Base-by-base conservation (phyloP, 2,888 invertebrate species). In the Dasypogon diadema region DNA sequence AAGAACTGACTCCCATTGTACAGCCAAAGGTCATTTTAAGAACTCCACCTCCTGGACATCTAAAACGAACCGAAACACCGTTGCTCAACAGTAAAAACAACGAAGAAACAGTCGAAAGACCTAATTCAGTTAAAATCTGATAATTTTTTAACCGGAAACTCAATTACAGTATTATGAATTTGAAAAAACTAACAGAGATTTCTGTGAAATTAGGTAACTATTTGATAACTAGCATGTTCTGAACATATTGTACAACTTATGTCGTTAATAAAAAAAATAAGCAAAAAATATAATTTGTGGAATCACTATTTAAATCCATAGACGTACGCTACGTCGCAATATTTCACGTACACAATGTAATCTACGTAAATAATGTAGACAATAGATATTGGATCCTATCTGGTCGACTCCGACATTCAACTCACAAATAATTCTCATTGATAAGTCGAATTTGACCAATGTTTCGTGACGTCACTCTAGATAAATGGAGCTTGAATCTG, bases 1-100 rank as follows among this genome's bases (percentile, higher is more conserved):
- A 88, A 77, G 87, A 87, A 79, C 80, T 86, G 80, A 82, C 79
- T 24, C 79, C 81, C 22, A 80, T 81, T 8, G 77, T 80, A 46
- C 76, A 75, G 22, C 77, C 78, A 21, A 76, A 74, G 65, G 77
- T 80, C 16, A 46, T 78, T 12, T 58, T 80, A 42, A 79, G 78
- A 78, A 74, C 79, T 18, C 80, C 80, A 16, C 80, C 80, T 26
- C 65, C 70, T 4, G 76, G 78, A 2, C 37, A 56, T 24, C 26
- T 48, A 18, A 34, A 70, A 48, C 70, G 70, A 70, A 54, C 30
- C 70, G 70, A 70, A 54, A 51, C 70, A 34, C 70, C 70, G 54
- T 54, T 70, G 34, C 70, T 70, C 8, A 51, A 26, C 5, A 51
- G 10, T 16, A 54, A 16, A 5, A 54, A 24, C 21, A 54, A 70